Conservation (phyloP, 2,888 invertebrate species). For the Lasioglossum morio region DNA sequence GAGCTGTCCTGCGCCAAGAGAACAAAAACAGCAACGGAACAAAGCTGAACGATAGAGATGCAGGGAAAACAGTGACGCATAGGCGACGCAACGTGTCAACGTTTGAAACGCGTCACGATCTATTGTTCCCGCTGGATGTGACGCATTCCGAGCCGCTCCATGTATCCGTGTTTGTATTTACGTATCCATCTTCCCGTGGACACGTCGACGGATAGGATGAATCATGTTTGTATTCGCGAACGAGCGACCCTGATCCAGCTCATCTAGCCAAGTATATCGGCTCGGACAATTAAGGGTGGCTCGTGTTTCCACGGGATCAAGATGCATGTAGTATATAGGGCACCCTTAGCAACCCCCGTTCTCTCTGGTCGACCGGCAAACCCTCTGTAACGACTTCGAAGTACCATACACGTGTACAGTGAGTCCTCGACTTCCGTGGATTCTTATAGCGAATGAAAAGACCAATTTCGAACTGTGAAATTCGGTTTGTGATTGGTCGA, state of each 20-base stretch:
- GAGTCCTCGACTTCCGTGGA: too few species aligned
- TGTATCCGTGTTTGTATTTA: neutral
- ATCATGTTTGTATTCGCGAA: neutral
- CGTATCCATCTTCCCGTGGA: neutral
- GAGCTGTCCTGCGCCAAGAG: neutral
- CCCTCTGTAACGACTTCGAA: neutral
- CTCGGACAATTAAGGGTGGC: neutral
- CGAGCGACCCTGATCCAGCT: neutral
- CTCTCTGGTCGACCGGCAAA: neutral
- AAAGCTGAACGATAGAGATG: neutral
- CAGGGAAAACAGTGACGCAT: neutral
- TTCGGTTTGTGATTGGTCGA: too few species aligned
- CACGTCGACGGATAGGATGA: neutral
- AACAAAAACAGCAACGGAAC: neutral
- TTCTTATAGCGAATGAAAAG: too few species aligned
- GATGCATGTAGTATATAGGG: neutral
- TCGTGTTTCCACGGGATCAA: neutral
- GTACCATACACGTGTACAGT: neutral
- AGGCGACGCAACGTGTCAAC: neutral
- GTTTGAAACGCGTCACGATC: conserved; percentile 6
- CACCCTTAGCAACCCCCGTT: neutral
- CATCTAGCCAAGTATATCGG: neutral
- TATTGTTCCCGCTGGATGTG: conserved; percentile 13
- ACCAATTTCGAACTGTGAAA: too few species aligned
- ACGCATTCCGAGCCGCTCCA: neutral